These are phyloP conservation scores for Sapajus apella DNA, from an alignment of 2,113 vertebrate species.

Conservation along the genomic window DNA sequence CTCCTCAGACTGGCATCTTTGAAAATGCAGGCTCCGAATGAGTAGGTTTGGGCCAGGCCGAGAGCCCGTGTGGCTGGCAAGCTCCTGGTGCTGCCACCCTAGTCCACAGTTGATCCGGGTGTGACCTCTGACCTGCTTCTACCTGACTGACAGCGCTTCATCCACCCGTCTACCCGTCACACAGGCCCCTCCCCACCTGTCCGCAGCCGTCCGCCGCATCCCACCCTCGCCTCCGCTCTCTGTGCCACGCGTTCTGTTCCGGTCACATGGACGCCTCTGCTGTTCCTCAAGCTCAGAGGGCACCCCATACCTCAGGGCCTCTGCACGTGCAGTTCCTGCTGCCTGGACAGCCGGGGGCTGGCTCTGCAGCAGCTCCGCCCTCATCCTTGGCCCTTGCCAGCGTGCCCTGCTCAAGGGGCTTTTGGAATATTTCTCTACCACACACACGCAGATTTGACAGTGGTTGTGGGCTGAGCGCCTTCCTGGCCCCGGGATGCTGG, in stretches of 20 bases:
- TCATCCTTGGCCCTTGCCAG: background rate
- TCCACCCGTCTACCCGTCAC: rapidly evolving
- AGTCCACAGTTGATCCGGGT: too few relatives aligned
- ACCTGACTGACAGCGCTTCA: background rate
- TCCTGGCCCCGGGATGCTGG: background rate
- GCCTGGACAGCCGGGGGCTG: background rate
- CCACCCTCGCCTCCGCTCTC: rapidly evolving
- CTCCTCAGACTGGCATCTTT: background rate
- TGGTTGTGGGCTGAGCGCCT: rapidly evolving
- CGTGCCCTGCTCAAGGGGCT: too few relatives aligned
- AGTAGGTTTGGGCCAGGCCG: background rate
- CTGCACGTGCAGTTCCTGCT: background rate
- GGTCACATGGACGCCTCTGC: background rate
- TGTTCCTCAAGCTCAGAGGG: background rate
- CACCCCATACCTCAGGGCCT: background rate
- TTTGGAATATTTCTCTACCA: background rate
- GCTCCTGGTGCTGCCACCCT: too few relatives aligned
- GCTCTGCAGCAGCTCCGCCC: rapidly evolving
- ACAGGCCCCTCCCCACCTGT: rapidly evolving
- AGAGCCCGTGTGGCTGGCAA: background rate
- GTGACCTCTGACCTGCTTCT: too few relatives aligned
- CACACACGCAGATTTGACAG: too few relatives aligned
- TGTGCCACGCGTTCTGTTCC: too few relatives aligned
- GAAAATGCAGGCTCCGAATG: background rate
- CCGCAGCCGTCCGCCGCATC: background rate